These are phyloP conservation scores for Hydropsyche betteni DNA, from an alignment of 2,888 invertebrate genomes.

Conservation along the genomic window DNA sequence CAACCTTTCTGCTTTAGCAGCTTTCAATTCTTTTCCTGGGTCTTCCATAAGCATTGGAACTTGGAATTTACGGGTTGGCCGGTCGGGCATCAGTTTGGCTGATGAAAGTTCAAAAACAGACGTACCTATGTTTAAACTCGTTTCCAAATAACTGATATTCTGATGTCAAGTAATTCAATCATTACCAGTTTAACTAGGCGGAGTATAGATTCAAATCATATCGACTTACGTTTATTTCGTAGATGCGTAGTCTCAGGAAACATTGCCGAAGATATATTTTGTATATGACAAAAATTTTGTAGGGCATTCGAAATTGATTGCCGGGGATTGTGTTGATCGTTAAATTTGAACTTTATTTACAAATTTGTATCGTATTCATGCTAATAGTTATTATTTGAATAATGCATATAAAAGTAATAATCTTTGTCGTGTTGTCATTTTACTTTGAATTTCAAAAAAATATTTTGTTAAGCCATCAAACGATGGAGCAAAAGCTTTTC, in stretches of 20 bases:
- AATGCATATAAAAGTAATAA: constrained; percentile 15
- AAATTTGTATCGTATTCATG: constrained; percentile 45
- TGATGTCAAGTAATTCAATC: not conserved
- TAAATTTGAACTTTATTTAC: constrained; percentile 48
- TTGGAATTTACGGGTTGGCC: constrained; percentile 76
- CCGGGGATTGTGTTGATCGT: constrained; percentile 42
- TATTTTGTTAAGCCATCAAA: constrained; percentile 1
- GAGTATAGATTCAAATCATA: not conserved
- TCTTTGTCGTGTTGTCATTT: not conserved
- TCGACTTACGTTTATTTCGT: constrained; percentile 26
- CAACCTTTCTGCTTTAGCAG: constrained; percentile 70
- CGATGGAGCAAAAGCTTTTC: constrained; percentile 17
- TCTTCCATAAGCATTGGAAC: constrained; percentile 68
- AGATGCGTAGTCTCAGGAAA: constrained; percentile 27
- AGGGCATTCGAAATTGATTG: not conserved
- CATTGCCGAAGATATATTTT: constrained; percentile 7
- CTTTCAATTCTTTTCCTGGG: constrained; percentile 68
- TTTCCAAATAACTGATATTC: too few species aligned
- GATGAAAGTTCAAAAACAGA: constrained; percentile 54
- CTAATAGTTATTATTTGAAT: constrained; percentile 35
- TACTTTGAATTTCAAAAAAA: not conserved
- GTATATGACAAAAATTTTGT: constrained; percentile 18
- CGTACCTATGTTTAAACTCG: not conserved
- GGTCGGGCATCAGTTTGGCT: constrained; percentile 73
- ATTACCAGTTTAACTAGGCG: constrained; percentile 1